phyloP scores from a whole-genome alignment of 2,113 vertebrate species.

The Azemiops feae region DNA sequence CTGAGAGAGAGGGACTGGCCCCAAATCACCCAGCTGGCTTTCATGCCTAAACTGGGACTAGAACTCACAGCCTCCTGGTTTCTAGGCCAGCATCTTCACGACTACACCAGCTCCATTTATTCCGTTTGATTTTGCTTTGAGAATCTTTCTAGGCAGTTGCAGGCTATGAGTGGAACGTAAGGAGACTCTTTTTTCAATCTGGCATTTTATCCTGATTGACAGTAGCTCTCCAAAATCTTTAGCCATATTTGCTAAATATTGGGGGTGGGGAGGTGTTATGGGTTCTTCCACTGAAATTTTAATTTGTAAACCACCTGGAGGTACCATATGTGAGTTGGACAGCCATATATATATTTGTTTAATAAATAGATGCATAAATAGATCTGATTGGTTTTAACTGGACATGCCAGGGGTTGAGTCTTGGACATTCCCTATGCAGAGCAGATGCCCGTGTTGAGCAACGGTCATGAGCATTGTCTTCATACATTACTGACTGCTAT shows the following conservation, averaged over 20 bases:
- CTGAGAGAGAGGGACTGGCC: neutral
- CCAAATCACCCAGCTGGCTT: neutral
- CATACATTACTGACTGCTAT: neutral
- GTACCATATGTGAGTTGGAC: neutral
- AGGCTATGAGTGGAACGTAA: neutral
- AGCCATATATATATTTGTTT: neutral
- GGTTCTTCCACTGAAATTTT: neutral
- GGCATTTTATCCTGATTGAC: neutral
- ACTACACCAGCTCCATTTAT: neutral
- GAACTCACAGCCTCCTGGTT: neutral
- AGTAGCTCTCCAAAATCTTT: neutral
- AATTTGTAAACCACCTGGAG: neutral
- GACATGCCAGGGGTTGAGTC: neutral
- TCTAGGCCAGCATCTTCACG: neutral
- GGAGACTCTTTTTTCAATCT: neutral
- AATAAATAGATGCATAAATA: neutral
- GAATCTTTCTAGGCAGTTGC: neutral
- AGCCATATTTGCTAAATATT: neutral
- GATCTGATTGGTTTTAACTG: neutral
- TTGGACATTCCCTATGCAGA: neutral
- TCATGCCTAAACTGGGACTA: neutral
- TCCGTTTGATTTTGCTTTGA: neutral
- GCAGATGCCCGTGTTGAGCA: neutral
- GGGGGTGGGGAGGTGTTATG: neutral
- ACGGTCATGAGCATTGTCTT: neutral